A percentile compares a stretch with the other conserved stretches of the same genome.
These are phyloP conservation scores for Planococcus citri DNA, from an alignment of 1,140 invertebrate species.

Conservation along the genomic window DNA sequence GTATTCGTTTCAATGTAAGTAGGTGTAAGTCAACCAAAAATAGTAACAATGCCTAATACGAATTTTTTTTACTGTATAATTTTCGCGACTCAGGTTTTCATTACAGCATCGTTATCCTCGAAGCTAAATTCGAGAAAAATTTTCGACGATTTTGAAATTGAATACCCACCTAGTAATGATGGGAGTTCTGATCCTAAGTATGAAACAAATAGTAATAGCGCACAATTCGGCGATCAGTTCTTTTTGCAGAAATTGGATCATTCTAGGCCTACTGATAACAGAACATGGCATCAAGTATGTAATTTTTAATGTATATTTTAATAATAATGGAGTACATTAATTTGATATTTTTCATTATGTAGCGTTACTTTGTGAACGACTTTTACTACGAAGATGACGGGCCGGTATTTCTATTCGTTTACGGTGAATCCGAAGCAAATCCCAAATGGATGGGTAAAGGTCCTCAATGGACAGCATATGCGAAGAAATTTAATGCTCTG, in stretches of 20 bases:
- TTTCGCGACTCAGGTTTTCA: too few species aligned
- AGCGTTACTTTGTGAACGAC: constrained; percentile 67
- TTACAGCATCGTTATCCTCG: too few species aligned
- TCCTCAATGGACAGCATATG: constrained; percentile 61
- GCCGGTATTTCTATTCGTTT: constrained; percentile 79
- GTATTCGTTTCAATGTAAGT: too few species aligned
- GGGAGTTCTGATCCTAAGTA: too few species aligned
- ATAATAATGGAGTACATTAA: not conserved
- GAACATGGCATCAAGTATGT: constrained; percentile 57
- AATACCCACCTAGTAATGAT: too few species aligned
- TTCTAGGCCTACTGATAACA: constrained; percentile 48
- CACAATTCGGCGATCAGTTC: constrained; percentile 46
- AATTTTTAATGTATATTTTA: not conserved
- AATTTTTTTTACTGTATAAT: too few species aligned
- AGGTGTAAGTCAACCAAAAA: too few species aligned
- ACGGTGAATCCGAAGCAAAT: constrained; percentile 57
- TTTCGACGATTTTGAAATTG: too few species aligned
- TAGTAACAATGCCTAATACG: too few species aligned
- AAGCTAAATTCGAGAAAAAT: too few species aligned
- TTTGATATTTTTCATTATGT: constrained; percentile 30
- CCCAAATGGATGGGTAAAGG: constrained; percentile 72
- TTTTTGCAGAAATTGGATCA: constrained; percentile 66
- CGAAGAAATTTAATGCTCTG: constrained; percentile 59
- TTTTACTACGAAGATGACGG: constrained; percentile 51
- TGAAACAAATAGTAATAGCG: not conserved